These are phyloP conservation scores for Haliaeetus leucogaster DNA, from an alignment of 2,113 vertebrate species.

Conservation along the genomic window DNA sequence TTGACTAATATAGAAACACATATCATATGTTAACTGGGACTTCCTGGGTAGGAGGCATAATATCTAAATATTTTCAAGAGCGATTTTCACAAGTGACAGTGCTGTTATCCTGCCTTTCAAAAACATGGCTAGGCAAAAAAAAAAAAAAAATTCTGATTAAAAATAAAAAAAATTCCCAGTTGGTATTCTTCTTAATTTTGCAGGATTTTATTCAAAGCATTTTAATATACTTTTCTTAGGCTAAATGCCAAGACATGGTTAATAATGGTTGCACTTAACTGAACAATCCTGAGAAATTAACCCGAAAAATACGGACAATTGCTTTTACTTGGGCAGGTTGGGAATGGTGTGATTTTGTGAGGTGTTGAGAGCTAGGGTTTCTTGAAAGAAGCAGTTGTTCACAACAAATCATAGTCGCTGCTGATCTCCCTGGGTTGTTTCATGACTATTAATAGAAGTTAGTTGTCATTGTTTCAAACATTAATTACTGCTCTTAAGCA, in stretches of 20 bases:
- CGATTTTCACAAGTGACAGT: background rate
- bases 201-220: background rate
- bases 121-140: background rate
- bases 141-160: background rate
- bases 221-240: background rate
- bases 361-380: background rate
- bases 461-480: background rate
- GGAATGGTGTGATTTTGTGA: background rate
- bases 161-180: background rate
- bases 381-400: background rate
- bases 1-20: background rate
- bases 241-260: background rate
- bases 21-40: background rate
- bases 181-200: background rate
- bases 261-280: background rate
- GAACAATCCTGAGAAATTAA: background rate
- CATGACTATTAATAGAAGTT: background rate
- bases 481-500: background rate
- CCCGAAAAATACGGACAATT: background rate
- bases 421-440: background rate
- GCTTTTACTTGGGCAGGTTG: background rate
- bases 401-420: accelerated
- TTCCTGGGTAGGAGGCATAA: background rate
- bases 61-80: background rate
- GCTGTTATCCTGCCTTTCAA: background rate